Base-by-base conservation (phyloP, 2,888 invertebrate genomes). In the Drosophila borborema region DNA sequence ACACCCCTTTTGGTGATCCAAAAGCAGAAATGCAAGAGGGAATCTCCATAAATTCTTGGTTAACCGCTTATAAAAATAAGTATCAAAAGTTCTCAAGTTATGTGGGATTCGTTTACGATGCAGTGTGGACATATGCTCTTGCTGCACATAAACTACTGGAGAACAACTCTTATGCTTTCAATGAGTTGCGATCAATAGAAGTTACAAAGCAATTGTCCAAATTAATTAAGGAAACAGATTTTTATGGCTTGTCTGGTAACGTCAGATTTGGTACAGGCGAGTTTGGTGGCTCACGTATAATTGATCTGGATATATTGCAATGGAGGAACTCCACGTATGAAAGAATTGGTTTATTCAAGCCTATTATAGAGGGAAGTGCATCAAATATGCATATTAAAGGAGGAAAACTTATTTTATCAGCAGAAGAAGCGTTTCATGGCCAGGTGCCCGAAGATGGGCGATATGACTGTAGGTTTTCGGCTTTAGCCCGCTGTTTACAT, bases 71-170 rank as follows among this genome's bases (percentile, higher is more conserved):
- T 48, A 31, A 40, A 20, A 45, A 46, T 0, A 48, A 72, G 12
- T 64, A 65, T n/a, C 65, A 61, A 9, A 51, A 66, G n/a, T 62
- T 81, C 9, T 96, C 96, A 0, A 94, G 95, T 77, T 97, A 96
- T 90, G 96, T 96, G 0, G 96, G 96, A 1, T 97, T 95, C 90
- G 96, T 96, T 0, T 97, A 97, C 86, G 97, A 97, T 92, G 97
- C 96, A 0, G 96, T 97, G 59, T 97, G 97, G 97, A 95, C 95
- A 0, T 97, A 96, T 91, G 97, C 96, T 5, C 92, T 95, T 43
- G 97, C 96, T 0, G 93, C 96, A 36, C 95, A 96, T 86, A 94
- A 94, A 75, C 93, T 97, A 1, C 91, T 96, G 1, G 94, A 93
- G 58, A 94, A 94, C 59, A 94, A 90, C 38, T 66, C 77, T 0